phyloP scores from a whole-genome alignment of 2,113 vertebrate genomes.

The Sigmodon hispidus region DNA sequence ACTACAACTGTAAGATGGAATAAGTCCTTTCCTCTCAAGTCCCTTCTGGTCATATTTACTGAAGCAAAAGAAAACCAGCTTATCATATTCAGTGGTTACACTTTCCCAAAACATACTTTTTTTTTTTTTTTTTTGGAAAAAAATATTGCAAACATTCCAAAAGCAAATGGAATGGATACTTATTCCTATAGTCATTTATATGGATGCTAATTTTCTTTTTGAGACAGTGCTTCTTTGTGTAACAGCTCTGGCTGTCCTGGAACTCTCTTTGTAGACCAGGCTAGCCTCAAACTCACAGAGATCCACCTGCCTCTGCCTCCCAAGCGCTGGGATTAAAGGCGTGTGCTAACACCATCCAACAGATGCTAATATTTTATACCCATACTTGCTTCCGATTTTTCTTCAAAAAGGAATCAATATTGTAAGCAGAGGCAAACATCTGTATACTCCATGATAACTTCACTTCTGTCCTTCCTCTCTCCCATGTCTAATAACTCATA shows the following conservation, averaged over 20 bases:
- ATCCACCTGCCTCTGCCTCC: too few species aligned
- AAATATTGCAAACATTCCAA: constrained; percentile 11
- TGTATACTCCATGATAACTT: not conserved
- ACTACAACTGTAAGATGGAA: not conserved
- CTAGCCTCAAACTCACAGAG: not conserved
- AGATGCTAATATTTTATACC: not conserved
- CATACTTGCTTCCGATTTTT: constrained; percentile 27
- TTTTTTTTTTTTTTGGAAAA: not conserved
- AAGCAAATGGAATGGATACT: not conserved
- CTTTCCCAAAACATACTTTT: constrained; percentile 36
- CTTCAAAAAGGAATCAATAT: constrained; percentile 24
- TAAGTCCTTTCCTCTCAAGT: not conserved
- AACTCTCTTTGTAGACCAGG: not conserved
- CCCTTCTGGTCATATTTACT: not conserved
- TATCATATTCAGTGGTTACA: not conserved
- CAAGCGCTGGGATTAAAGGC: too few species aligned
- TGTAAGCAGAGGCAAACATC: not conserved
- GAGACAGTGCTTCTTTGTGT: not conserved
- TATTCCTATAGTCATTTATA: not conserved
- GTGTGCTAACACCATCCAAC: accelerated
- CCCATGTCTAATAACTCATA: not conserved
- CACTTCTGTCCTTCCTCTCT: not conserved
- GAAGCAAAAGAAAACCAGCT: not conserved
- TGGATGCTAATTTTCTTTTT: not conserved
- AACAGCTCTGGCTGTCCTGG: not conserved